Percentiles rank a stretch among this genome's conserved stretches.
These are phyloP conservation scores for Ceryle rudis DNA, from an alignment of 2,797 vertebrate species.

Conservation along the genomic window DNA sequence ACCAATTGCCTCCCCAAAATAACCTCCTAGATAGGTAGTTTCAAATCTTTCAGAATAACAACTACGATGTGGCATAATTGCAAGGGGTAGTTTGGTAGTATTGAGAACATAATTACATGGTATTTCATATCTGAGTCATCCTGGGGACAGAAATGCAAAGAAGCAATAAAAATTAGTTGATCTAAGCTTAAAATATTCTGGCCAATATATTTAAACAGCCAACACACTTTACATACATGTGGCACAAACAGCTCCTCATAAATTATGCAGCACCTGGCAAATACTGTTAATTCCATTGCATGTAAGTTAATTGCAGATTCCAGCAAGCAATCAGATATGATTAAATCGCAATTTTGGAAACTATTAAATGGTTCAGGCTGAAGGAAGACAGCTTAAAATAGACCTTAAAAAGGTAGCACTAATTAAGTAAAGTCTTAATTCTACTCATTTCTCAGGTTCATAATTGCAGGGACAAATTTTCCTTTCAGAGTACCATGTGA, in stretches of 20 bases:
- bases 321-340: constrained; percentile 53
- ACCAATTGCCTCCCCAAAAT: background rate
- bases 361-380: constrained; percentile 6
- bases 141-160: background rate
- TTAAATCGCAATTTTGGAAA: constrained; percentile 52
- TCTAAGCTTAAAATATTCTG: constrained; percentile 23
- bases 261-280: constrained; percentile 32
- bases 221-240: background rate
- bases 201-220: background rate
- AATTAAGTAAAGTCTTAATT: constrained; percentile 28
- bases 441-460: background rate
- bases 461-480: background rate
- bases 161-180: constrained; percentile 11
- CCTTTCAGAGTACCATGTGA: background rate
- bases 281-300: constrained; percentile 8
- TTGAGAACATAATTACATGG: constrained; percentile 10
- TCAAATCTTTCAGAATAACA: background rate
- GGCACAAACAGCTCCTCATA: background rate
- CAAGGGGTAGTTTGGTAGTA: background rate
- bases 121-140: constrained; percentile 30
- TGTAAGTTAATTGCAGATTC: constrained; percentile 39
- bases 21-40: constrained; percentile 23
- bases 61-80: constrained; percentile 24
- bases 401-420: constrained; percentile 5
- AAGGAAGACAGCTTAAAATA: constrained; percentile 48